Base-by-base conservation (phyloP, 2,888 invertebrate species). In the Elysia crispata region DNA sequence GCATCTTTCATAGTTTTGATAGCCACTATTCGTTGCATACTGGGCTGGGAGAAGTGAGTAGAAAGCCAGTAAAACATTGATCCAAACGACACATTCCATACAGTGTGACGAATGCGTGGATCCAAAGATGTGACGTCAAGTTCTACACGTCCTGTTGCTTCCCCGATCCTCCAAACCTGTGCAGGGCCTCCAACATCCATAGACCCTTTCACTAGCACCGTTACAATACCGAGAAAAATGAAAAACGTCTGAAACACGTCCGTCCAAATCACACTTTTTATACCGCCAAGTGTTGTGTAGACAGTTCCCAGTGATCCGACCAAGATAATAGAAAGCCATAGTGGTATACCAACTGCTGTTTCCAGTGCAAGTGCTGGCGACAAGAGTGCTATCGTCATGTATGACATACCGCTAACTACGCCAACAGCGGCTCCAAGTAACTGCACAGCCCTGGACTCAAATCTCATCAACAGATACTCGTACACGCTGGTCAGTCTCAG, bases 81-180 rank as follows among this genome's bases (percentile, higher is more conserved):
- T 8, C 83, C 85, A 76, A 86, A 60, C 33, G 82, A 20, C 18
- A 83, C 64, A 0, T 82, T 80, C 85, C 85, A 86, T 0, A 87
- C 57, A 8, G 84, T 84, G 76, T 86, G 86, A 0, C 87, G 85
- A 0, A 86, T 82, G 15, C 85, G 75, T 1, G 87, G 87, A 54
- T 87, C 87, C 11, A 41, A 3, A 41, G 41, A 41, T 11, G 41
- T 41, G 41, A 41, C 41, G 5, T 11, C 41, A 3, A 41, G 3
- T 41, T 41, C 41, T 25, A 66, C 5, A 8, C 67, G 23, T 1
- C 67, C 67, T 6, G 23, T 28, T 1, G 23, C 67, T 66, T 28
- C 25, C 18, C 25, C 30, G 18, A 66, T 66, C 30, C 18, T 66
- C 67, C 67, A 66, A 28, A 66, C 30, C 18, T 23, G 23, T 6